Conservation (phyloP, 2,888 invertebrate genomes). For the Mesorhabditis spiculigera region DNA sequence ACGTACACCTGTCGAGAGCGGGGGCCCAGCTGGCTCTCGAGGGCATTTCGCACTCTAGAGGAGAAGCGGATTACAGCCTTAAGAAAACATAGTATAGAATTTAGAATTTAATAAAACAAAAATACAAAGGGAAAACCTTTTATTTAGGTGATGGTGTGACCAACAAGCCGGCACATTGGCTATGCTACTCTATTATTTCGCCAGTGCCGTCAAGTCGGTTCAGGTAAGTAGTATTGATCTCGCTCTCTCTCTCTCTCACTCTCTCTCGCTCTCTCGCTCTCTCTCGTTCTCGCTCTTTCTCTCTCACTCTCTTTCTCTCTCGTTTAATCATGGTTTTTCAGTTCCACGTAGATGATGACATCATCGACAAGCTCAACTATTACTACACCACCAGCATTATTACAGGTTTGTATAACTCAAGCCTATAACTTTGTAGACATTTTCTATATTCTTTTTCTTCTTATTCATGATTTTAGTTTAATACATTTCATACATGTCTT, state of each 20-base stretch:
- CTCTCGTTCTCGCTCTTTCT: too few species aligned
- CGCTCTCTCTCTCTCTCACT: too few species aligned
- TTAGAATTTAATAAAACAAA: not conserved
- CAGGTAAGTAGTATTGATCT: constrained; percentile 12
- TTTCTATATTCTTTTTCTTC: too few species aligned
- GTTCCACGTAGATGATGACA: constrained; percentile 59
- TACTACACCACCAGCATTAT: constrained; percentile 59
- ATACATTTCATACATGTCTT: too few species aligned
- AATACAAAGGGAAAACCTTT: not conserved
- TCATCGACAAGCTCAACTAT: constrained; percentile 60
- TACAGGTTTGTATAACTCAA: constrained; percentile 38
- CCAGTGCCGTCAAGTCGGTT: constrained; percentile 57
- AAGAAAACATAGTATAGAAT: not conserved
- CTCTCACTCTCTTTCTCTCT: too few species aligned
- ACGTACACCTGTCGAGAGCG: not conserved
- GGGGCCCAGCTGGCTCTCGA: too few species aligned
- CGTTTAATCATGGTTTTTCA: constrained; percentile 13
- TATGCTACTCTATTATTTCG: constrained; percentile 57
- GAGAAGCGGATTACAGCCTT: not conserved
- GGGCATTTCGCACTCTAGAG: too few species aligned
- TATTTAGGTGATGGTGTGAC: constrained; percentile 17
- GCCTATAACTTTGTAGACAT: too few species aligned
- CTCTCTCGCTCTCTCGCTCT: too few species aligned
- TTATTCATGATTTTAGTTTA: too few species aligned
- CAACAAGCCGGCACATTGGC: constrained; percentile 25